phyloP scores from a whole-genome alignment of 2,797 vertebrate genomes.

The Taenioides sp. region DNA sequence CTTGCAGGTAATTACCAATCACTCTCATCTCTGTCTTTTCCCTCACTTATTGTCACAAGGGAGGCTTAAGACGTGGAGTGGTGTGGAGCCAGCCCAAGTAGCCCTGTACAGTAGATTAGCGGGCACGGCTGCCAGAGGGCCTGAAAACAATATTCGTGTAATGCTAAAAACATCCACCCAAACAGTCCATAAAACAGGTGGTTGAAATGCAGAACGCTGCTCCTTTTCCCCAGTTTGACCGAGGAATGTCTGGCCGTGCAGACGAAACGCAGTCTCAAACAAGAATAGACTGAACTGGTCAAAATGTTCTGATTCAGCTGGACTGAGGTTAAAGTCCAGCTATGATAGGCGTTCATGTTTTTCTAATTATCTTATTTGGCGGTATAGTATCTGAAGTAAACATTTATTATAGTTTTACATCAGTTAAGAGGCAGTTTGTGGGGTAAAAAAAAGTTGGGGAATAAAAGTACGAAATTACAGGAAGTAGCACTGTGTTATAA shows the following conservation, averaged over 20 bases:
- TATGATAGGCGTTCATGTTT: too few relatives aligned
- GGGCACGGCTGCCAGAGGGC: slow-evolving; percentile 36
- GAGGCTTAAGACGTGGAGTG: slow-evolving; percentile 42
- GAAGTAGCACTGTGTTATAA: too few relatives aligned
- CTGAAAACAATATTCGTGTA: slow-evolving; percentile 47
- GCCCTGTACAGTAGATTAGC: slow-evolving; percentile 41
- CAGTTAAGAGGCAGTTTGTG: too few relatives aligned
- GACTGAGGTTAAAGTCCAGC: slow-evolving; percentile 42
- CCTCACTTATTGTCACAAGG: slow-evolving; percentile 44
- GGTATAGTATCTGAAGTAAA: too few relatives aligned
- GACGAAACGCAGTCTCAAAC: slow-evolving; percentile 50
- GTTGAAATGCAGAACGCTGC: slow-evolving; percentile 56
- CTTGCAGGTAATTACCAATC: slow-evolving; percentile 68
- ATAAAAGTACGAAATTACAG: too few relatives aligned
- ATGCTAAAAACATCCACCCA: slow-evolving; percentile 62
- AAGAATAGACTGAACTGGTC: slow-evolving; percentile 52
- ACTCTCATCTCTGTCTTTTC: slow-evolving; percentile 46
- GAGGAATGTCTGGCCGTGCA: slow-evolving; percentile 59
- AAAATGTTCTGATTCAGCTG: slow-evolving; percentile 31
- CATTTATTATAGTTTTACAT: too few relatives aligned
- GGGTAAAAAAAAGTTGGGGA: too few relatives aligned
- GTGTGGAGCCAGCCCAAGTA: slow-evolving; percentile 45
- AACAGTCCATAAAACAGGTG: slow-evolving; percentile 70
- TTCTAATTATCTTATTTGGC: too few relatives aligned
- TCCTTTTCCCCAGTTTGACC: slow-evolving; percentile 40